These are phyloP conservation scores for Prenolepis imparis DNA, from an alignment of 2,888 invertebrate genomes.

Conservation along the genomic window DNA sequence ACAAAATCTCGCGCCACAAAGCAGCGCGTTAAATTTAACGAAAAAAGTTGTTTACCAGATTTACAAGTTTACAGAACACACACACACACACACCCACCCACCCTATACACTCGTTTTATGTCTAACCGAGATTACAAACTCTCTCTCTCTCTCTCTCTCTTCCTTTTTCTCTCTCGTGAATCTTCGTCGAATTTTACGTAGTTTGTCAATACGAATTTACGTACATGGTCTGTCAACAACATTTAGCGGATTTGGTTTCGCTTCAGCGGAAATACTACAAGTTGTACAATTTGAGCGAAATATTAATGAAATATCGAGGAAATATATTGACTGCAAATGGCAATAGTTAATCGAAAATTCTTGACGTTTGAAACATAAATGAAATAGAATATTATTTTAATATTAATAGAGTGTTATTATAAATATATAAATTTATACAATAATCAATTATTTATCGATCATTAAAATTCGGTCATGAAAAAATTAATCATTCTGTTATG, in stretches of 20 bases:
- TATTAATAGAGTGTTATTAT: neutral
- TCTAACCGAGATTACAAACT: constrained; percentile 17
- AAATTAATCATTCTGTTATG: neutral
- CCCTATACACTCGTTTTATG: neutral
- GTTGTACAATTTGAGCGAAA: neutral
- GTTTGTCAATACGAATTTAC: neutral
- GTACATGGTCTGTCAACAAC: neutral
- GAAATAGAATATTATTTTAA: constrained; percentile 1
- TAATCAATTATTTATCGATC: neutral
- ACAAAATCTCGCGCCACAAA: constrained; percentile 24
- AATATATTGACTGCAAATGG: constrained; percentile 3
- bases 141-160: constrained; percentile 11
- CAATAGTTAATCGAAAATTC: neutral
- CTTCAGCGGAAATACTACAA: neutral
- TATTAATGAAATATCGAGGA: constrained; percentile 4
- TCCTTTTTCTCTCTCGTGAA: constrained; percentile 31
- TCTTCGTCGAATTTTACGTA: constrained; percentile 22
- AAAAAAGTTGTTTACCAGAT: neutral
- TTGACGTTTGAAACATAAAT: neutral
- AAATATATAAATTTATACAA: constrained; percentile 8
- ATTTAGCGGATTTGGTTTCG: constrained; percentile 12
- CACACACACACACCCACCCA: too few species aligned
- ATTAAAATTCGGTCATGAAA: too few species aligned
- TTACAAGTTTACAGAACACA: constrained; percentile 2
- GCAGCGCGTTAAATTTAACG: neutral